A percentile compares a stretch with the other conserved stretches of the same genome.
These are phyloP conservation scores for Onychomys torridus DNA, from an alignment of 2,797 vertebrate genomes.

Conservation along the genomic window DNA sequence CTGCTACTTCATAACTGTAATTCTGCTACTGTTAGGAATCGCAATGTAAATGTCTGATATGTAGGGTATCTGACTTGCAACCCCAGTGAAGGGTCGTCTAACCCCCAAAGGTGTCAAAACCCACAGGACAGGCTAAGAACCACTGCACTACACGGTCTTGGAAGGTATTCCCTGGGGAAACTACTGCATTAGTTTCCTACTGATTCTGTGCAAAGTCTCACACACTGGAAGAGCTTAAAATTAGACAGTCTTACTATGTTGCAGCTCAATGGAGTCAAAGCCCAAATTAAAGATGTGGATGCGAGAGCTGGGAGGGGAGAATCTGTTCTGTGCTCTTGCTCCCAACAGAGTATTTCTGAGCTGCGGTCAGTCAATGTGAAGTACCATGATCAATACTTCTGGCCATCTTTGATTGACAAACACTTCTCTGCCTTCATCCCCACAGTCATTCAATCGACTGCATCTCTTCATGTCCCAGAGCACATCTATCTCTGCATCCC, in stretches of 20 bases:
- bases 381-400: not conserved
- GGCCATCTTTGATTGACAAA: not conserved
- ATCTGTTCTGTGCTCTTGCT: not conserved
- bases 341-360: too few relatives aligned
- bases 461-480: not conserved
- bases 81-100: not conserved
- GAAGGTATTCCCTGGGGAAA: not conserved
- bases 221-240: not conserved
- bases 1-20: not conserved
- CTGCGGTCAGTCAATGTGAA: accelerated
- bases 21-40: not conserved
- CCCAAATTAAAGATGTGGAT: not conserved
- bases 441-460: not conserved
- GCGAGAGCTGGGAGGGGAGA: not conserved
- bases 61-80: not conserved
- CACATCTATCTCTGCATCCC: not conserved
- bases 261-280: not conserved
- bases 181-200: not conserved
- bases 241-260: not conserved
- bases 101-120: not conserved
- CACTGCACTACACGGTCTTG: not conserved
- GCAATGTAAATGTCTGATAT: not conserved
- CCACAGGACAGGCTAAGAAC: not conserved
- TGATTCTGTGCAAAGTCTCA: not conserved
- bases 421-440: not conserved